Evolutionary conservation across 2,797 vertebrate genomes (phyloP).

Genomic region (Danio choprae): DNA sequence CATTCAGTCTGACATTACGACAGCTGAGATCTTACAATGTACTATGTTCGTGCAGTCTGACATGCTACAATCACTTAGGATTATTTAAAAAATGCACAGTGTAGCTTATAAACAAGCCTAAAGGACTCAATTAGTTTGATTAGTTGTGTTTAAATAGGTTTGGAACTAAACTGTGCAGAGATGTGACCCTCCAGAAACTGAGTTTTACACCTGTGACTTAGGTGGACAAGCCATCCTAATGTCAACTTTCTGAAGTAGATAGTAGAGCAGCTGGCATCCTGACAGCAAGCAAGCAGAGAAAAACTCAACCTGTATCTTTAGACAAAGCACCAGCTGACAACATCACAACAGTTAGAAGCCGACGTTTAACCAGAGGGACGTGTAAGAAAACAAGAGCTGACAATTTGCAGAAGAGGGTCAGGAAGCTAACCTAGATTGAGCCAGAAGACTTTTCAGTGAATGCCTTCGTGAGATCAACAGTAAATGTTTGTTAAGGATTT

Average conservation of each 20-base stretch:
- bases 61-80: no score
- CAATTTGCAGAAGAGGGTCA: slow-evolving; percentile 21
- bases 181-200: no score
- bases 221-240: slow-evolving; percentile 26
- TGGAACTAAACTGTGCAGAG: no score
- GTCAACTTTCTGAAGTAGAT: slow-evolving; percentile 44
- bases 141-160: no score
- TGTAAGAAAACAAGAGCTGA: slow-evolving; percentile 46
- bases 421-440: slow-evolving; percentile 37
- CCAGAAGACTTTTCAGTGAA: slow-evolving; percentile 24
- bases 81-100: no score
- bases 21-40: no score
- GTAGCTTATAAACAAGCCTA: no score
- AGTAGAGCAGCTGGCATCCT: slow-evolving; percentile 43
- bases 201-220: no score
- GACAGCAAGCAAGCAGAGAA: slow-evolving; percentile 46
- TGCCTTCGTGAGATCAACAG: slow-evolving; percentile 2
- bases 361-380: slow-evolving; percentile 58
- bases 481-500: not conserved
- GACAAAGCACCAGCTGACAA: slow-evolving; percentile 45
- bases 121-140: no score
- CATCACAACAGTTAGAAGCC: slow-evolving; percentile 43
- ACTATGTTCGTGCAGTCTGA: no score
- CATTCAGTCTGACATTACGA: no score
- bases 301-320: slow-evolving; percentile 53